These are phyloP conservation scores for Nemotelus nigrinus DNA, from an alignment of 2,888 invertebrate genomes.

Conservation along the genomic window DNA sequence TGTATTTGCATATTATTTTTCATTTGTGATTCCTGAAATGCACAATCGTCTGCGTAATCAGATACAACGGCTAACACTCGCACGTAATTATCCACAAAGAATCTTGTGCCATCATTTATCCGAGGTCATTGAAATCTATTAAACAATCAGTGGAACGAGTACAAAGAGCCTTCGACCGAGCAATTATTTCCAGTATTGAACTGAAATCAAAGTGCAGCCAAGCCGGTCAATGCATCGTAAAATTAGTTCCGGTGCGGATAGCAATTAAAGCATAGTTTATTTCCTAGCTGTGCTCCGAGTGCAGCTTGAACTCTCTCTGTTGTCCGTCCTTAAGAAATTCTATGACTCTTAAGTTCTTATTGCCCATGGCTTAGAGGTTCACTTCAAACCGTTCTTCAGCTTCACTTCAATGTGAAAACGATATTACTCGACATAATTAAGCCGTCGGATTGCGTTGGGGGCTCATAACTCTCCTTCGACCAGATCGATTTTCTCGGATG, in stretches of 20 bases:
- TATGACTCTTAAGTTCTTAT: constrained; percentile 12
- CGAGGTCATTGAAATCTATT: background rate
- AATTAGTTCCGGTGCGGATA: constrained; percentile 27
- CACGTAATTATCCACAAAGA: no score
- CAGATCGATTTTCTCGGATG: no score
- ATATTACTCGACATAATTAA: no score
- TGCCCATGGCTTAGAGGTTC: constrained; percentile 13
- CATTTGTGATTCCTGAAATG: no score
- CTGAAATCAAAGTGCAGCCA: constrained; percentile 12
- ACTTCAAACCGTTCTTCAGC: background rate
- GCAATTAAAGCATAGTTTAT: constrained; percentile 36
- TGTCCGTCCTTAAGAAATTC: background rate
- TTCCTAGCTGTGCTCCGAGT: constrained; percentile 8
- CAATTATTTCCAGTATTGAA: background rate
- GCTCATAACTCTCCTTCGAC: no score
- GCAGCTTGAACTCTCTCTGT: constrained; percentile 13
- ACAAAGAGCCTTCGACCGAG: background rate
- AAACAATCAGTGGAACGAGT: background rate
- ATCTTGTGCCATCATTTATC: background rate
- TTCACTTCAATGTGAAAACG: background rate
- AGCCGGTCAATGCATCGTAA: constrained; percentile 22
- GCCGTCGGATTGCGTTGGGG: no score
- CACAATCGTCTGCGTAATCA: no score
- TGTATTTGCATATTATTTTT: no score
- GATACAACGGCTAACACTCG: no score